phyloP scores from a whole-genome alignment of 2,113 vertebrate genomes.

The Syrmaticus mikado region DNA sequence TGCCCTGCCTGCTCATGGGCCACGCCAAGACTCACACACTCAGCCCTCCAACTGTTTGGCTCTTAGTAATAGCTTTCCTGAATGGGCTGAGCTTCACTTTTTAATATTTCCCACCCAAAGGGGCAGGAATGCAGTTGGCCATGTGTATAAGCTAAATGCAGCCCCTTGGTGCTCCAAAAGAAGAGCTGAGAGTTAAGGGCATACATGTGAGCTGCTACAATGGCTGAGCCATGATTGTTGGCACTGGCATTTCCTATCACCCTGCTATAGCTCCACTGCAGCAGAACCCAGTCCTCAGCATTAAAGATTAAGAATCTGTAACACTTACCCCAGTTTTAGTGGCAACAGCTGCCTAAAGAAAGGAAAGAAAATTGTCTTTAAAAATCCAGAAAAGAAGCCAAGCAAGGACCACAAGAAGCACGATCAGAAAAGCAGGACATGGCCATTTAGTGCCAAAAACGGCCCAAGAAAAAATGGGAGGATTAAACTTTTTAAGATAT shows the following conservation, averaged over 20 bases:
- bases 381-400: conserved; percentile 52
- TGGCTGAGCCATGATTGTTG: neutral
- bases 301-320: neutral
- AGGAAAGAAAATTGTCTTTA: conserved; percentile 72
- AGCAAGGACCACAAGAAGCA: conserved; percentile 31
- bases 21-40: neutral
- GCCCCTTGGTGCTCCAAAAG: neutral
- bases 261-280: neutral
- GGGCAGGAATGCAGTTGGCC: neutral
- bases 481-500: conserved; percentile 53
- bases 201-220: neutral
- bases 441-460: conserved; percentile 69
- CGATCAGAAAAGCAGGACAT: conserved; percentile 67
- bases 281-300: neutral
- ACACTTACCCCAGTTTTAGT: conserved; percentile 92
- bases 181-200: neutral
- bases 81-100: neutral
- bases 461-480: conserved; percentile 17
- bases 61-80: neutral
- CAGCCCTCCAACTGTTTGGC: neutral
- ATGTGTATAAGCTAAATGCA: neutral
- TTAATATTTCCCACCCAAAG: neutral
- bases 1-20: neutral
- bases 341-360: conserved; percentile 83
- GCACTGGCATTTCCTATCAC: neutral